A percentile compares a stretch with the other conserved stretches of the same genome.
phyloP scores from a whole-genome alignment of 2,113 vertebrate species.

The Pygathrix nemaeus region DNA sequence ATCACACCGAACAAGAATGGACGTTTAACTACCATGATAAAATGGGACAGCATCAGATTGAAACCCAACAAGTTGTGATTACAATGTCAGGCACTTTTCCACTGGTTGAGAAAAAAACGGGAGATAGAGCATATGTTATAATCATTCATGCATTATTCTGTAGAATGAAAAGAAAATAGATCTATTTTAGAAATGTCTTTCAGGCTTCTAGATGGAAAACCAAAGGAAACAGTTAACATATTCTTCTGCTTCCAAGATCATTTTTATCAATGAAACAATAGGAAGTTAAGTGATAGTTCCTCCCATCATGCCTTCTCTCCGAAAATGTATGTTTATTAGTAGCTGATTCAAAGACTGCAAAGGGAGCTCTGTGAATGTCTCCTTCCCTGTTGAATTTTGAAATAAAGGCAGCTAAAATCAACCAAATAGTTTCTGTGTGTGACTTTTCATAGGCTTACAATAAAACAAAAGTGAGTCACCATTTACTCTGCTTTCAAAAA shows the following conservation, averaged over 20 bases:
- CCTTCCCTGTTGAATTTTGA: constrained; percentile 50
- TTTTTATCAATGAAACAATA: constrained; percentile 88
- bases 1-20: constrained; percentile 94
- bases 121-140: constrained; percentile 89
- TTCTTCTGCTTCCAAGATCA: constrained; percentile 81
- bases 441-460: constrained; percentile 32
- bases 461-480: constrained; percentile 37
- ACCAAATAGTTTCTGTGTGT: not conserved
- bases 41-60: constrained; percentile 91
- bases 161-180: constrained; percentile 89
- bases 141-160: constrained; percentile 90
- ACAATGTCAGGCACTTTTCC: constrained; percentile 90
- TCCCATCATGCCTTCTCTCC: constrained; percentile 54
- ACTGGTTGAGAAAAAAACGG: constrained; percentile 83
- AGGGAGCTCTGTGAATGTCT: not conserved
- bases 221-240: constrained; percentile 83
- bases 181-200: constrained; percentile 88
- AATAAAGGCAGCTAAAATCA: constrained; percentile 58
- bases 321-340: constrained; percentile 73
- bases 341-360: constrained; percentile 56
- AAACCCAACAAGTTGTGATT: constrained; percentile 92
- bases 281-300: constrained; percentile 74
- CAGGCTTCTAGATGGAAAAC: constrained; percentile 80
- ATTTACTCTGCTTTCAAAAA: not conserved
- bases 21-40: constrained; percentile 90